Evolutionary conservation across 2,888 invertebrate genomes (phyloP).

Genomic region (Agrotis clavis): DNA sequence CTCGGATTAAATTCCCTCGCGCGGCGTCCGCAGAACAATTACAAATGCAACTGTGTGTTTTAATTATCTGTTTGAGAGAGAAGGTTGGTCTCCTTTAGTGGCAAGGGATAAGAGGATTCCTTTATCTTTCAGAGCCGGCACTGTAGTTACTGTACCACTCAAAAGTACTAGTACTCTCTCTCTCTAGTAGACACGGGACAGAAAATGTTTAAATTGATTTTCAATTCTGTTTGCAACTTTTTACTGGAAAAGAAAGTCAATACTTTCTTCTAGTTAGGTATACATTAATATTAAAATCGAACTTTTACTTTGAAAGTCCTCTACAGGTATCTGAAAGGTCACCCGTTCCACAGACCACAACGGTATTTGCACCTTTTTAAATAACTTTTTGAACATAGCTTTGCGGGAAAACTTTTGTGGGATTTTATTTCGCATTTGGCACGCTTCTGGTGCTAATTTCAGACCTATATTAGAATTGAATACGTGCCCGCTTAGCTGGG

Average conservation of each 20-base stretch:
- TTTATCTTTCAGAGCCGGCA: slow-evolving; percentile 42
- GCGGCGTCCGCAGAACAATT: slow-evolving; percentile 34
- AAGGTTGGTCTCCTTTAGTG: slow-evolving; percentile 31
- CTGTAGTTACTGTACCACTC: slow-evolving; percentile 31
- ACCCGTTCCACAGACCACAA: slow-evolving; percentile 44
- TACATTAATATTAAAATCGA: slow-evolving; percentile 38
- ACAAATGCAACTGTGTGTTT: slow-evolving; percentile 59
- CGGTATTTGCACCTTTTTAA: slow-evolving; percentile 57
- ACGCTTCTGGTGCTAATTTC: slow-evolving; percentile 43
- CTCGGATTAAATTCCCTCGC: not conserved
- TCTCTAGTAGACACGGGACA: slow-evolving; percentile 13
- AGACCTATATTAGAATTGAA: slow-evolving; percentile 47
- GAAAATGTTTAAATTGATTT: slow-evolving; percentile 54
- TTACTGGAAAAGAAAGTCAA: slow-evolving; percentile 22
- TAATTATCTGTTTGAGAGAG: slow-evolving; percentile 60
- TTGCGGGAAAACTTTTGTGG: slow-evolving; percentile 47
- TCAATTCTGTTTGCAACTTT: slow-evolving; percentile 35
- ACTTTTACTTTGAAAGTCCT: slow-evolving; percentile 32
- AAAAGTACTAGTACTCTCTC: slow-evolving; percentile 17
- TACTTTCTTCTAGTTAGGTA: slow-evolving; percentile 37
- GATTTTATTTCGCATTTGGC: slow-evolving; percentile 56
- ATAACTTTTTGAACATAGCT: slow-evolving; percentile 51
- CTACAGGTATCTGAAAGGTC: slow-evolving; percentile 40
- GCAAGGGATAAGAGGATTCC: slow-evolving; percentile 48
- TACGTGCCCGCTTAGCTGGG: slow-evolving; percentile 43